These are phyloP conservation scores for Cyclura pinguis DNA, from an alignment of 2,797 vertebrate species.

Conservation along the genomic window DNA sequence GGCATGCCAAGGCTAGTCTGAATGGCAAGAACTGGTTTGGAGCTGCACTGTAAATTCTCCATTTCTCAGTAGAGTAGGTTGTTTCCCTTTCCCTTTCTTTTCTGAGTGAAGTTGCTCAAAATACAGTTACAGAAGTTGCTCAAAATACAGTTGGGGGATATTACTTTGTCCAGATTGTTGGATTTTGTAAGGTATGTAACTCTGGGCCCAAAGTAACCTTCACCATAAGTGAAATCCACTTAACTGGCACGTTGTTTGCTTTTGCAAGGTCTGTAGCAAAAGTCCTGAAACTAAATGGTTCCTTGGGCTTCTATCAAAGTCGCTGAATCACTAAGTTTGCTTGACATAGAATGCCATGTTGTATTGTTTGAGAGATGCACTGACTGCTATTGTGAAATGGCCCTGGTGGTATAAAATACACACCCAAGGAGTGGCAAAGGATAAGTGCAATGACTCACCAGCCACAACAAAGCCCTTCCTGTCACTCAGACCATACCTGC, in stretches of 20 bases:
- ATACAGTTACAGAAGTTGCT: neutral
- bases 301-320: conserved; percentile 46
- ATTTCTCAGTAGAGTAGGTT: neutral
- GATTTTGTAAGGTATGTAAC: neutral
- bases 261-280: neutral
- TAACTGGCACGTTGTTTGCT: neutral
- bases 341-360: conserved; percentile 49
- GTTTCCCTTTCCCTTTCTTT: neutral
- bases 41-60: neutral
- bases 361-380: conserved; percentile 49
- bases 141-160: neutral
- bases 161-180: neutral
- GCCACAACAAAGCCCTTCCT: conserved; percentile 76
- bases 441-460: conserved; percentile 73
- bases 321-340: conserved; percentile 39
- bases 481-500: conserved; percentile 58
- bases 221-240: neutral
- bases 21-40: neutral
- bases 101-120: neutral
- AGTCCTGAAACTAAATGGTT: neutral
- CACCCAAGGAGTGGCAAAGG: conserved; percentile 73
- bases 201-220: neutral
- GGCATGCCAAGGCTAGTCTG: neutral
- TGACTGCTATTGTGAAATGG: conserved; percentile 70
- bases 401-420: conserved; percentile 53